A percentile compares a stretch with the other conserved stretches of the same genome.
These are phyloP conservation scores for Caenorhabditis virilis DNA, from an alignment of 2,888 invertebrate genomes.

Conservation along the genomic window DNA sequence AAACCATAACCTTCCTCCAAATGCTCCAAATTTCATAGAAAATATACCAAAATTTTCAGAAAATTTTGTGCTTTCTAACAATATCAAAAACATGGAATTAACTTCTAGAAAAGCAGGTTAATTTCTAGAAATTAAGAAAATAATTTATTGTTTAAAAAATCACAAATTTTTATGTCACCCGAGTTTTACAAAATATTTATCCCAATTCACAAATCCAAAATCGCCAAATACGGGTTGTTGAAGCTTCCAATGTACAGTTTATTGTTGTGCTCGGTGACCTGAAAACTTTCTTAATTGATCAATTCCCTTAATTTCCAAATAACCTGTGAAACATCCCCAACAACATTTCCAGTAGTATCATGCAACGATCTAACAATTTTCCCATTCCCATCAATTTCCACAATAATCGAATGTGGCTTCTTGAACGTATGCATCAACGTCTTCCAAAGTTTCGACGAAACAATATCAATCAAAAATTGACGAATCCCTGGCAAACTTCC, in stretches of 20 bases:
- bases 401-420: constrained; percentile 54
- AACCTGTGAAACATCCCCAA: constrained; percentile 61
- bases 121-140: too few species aligned
- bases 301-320: not conserved
- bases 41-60: too few species aligned
- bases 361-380: constrained; percentile 58
- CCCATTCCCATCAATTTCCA: constrained; percentile 53
- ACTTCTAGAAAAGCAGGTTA: too few species aligned
- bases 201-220: constrained; percentile 33
- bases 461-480: constrained; percentile 38
- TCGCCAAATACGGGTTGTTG: constrained; percentile 54
- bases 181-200: too few species aligned
- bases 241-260: constrained; percentile 61
- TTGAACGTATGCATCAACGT: constrained; percentile 44
- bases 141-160: too few species aligned
- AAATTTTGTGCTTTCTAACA: too few species aligned
- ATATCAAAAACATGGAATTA: too few species aligned
- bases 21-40: too few species aligned
- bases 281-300: constrained; percentile 6
- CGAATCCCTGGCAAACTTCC: constrained; percentile 52
- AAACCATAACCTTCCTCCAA: too few species aligned
- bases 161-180: too few species aligned
- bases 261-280: constrained; percentile 48
- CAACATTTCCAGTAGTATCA: constrained; percentile 51
- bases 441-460: constrained; percentile 37